Percentiles rank a stretch among this genome's conserved stretches.
Conservation (phyloP, 2,888 invertebrate genomes). For the Cabera pusaria region DNA sequence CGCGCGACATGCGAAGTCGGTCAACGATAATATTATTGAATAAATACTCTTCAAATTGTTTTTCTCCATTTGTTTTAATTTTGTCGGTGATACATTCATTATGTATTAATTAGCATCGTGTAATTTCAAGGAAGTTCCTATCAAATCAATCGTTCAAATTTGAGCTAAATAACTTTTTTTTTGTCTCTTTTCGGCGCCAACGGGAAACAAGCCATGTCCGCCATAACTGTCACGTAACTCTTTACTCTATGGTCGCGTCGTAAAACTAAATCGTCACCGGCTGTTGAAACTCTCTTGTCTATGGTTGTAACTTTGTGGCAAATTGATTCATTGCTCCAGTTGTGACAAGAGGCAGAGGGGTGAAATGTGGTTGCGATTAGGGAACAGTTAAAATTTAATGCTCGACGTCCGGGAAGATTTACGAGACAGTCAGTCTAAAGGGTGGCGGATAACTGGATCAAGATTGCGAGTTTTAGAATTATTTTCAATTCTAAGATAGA, state of each 20-base stretch:
- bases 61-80: no score
- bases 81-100: no score
- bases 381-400: constrained; percentile 50
- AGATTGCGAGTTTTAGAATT: constrained; percentile 1
- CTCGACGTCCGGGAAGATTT: constrained; percentile 27
- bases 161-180: no score
- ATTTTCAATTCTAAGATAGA: constrained; percentile 4
- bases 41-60: no score
- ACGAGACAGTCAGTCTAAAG: constrained; percentile 24
- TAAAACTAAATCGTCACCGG: constrained; percentile 81
- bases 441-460: constrained; percentile 8
- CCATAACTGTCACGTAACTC: constrained; percentile 81
- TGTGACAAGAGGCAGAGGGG: constrained; percentile 50
- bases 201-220: constrained; percentile 69
- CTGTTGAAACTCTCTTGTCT: constrained; percentile 60
- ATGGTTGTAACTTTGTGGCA: constrained; percentile 57
- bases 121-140: constrained; percentile 40
- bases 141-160: constrained; percentile 41
- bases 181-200: constrained; percentile 60
- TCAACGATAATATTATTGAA: no score
- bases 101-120: no score
- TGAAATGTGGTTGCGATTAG: constrained; percentile 66
- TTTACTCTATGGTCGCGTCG: constrained; percentile 73
- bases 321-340: constrained; percentile 65
- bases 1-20: no score